Conservation (phyloP, 2,888 invertebrate genomes). For the Sceliomorpha sp. region DNA sequence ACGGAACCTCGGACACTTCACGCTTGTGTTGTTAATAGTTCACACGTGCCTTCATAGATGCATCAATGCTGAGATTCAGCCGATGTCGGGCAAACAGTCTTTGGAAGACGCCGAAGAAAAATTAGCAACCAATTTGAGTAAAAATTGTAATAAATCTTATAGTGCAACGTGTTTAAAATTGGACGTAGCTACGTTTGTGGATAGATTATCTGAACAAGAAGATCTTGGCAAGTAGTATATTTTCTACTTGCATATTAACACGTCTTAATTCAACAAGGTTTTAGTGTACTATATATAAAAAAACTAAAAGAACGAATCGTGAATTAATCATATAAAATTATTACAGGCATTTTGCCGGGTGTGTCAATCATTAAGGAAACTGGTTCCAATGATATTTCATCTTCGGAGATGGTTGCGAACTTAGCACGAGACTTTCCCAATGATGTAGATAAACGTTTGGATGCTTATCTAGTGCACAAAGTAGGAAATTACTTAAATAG, state of each 20-base stretch:
- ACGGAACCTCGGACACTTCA: conserved; percentile 10
- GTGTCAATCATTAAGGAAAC: conserved; percentile 87
- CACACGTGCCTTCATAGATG: conserved; percentile 26
- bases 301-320: no score
- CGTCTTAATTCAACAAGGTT: no score
- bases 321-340: no score
- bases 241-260: no score
- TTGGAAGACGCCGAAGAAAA: conserved; percentile 67
- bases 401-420: conserved; percentile 87
- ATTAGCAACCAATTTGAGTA: conserved; percentile 67
- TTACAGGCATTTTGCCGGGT: conserved; percentile 84
- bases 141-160: conserved; percentile 83
- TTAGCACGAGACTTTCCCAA: conserved; percentile 88
- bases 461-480: conserved; percentile 87
- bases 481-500: conserved; percentile 87
- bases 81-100: conserved; percentile 67
- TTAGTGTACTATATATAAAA: no score
- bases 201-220: conserved; percentile 86
- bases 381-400: conserved; percentile 81
- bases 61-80: conserved; percentile 67
- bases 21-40: conserved; percentile 15
- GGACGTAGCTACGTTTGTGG: conserved; percentile 88
- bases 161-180: conserved; percentile 89
- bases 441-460: conserved; percentile 88
- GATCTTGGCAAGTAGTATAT: conserved; percentile 82